These are phyloP conservation scores for Ceyx melanurus DNA, from an alignment of 2,113 vertebrate genomes.

Conservation along the genomic window DNA sequence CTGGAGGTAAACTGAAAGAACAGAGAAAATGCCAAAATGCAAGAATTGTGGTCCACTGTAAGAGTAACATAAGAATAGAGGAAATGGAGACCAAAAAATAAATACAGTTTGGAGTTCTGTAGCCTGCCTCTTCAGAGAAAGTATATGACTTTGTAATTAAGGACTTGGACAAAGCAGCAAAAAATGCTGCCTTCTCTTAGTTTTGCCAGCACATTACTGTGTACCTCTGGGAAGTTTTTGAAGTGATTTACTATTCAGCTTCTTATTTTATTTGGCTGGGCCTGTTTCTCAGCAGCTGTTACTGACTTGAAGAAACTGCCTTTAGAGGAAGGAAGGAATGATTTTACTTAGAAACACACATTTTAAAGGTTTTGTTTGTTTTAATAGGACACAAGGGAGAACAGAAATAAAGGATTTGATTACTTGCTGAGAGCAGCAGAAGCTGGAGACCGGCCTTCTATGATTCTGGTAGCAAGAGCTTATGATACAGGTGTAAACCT, in stretches of 20 bases:
- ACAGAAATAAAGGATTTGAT: constrained; percentile 87
- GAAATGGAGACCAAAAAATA: background rate
- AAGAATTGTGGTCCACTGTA: background rate
- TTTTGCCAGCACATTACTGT: background rate
- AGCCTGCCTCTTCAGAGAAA: background rate
- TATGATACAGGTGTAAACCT: constrained; percentile 88
- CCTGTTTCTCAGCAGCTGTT: background rate
- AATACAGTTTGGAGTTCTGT: background rate
- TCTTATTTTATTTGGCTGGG: background rate
- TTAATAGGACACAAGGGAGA: constrained; percentile 85
- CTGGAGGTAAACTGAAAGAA: constrained; percentile 78
- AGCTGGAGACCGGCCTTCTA: constrained; percentile 90
- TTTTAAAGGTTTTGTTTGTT: background rate
- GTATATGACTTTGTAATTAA: background rate
- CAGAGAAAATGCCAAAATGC: background rate
- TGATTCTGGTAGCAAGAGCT: constrained; percentile 92
- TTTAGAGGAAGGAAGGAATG: background rate
- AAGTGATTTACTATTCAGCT: background rate
- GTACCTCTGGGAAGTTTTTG: background rate
- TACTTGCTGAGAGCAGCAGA: constrained; percentile 90
- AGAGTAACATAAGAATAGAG: background rate
- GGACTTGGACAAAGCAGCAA: background rate
- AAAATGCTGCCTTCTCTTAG: background rate
- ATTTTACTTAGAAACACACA: background rate
- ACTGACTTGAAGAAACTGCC: background rate